Conservation (phyloP, 2,888 invertebrate species). For the Acleris holmiana region DNA sequence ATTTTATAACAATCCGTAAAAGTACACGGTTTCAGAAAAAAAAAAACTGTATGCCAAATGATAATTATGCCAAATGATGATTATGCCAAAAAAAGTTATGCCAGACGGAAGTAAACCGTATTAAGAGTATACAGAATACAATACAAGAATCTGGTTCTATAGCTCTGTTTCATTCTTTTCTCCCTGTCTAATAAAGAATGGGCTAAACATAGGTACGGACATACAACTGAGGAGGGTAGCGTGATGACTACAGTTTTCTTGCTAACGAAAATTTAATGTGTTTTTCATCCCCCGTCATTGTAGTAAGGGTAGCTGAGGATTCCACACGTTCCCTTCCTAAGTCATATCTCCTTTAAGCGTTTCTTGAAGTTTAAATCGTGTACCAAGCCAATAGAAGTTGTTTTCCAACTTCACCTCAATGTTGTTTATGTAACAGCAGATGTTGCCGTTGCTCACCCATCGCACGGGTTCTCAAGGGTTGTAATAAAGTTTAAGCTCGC, state of each 20-base stretch:
- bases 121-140: no score
- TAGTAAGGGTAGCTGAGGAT: not conserved
- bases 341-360: not conserved
- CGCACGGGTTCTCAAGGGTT: not conserved
- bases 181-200: no score
- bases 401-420: not conserved
- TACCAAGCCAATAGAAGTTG: not conserved
- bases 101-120: no score
- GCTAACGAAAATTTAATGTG: constrained; percentile 18
- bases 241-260: constrained; percentile 6
- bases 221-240: not conserved
- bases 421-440: not conserved
- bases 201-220: no score
- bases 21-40: no score
- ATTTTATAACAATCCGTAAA: no score
- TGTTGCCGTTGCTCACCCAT: not conserved
- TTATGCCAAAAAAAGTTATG: no score
- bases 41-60: no score
- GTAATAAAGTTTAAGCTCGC: constrained; percentile 5
- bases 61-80: no score
- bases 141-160: no score
- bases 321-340: not conserved
- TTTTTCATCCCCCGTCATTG: constrained; percentile 11
- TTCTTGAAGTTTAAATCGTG: not conserved
- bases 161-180: no score